These are phyloP conservation scores for Mola mola DNA, from an alignment of 2,113 vertebrate genomes.

Conservation along the genomic window DNA sequence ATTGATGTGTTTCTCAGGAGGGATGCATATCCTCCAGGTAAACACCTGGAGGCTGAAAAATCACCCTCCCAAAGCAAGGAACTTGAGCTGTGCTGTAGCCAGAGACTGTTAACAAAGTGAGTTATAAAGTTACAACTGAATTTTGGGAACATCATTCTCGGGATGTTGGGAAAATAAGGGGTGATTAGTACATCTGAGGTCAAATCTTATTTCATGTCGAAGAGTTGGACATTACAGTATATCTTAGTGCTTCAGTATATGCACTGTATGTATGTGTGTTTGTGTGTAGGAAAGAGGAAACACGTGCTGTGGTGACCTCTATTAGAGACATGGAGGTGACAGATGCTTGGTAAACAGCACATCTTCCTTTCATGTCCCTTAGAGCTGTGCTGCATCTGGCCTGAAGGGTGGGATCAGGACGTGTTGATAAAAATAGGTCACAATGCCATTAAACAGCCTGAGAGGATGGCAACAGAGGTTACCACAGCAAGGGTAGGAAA, in stretches of 20 bases:
- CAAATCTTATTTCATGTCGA: neutral
- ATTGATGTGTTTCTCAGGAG: constrained; percentile 82
- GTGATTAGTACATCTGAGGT: too few relatives aligned
- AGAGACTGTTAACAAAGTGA: constrained; percentile 76
- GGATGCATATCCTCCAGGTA: constrained; percentile 79
- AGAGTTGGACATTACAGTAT: neutral
- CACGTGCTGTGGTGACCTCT: constrained; percentile 62
- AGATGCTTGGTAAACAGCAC: constrained; percentile 61
- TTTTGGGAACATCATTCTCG: too few relatives aligned
- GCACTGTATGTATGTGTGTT: neutral
- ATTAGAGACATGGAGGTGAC: constrained; percentile 56
- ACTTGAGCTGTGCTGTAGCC: constrained; percentile 63
- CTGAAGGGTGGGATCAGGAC: constrained; percentile 57
- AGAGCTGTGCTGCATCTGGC: constrained; percentile 56
- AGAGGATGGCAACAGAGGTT: constrained; percentile 58
- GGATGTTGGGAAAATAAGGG: too few relatives aligned
- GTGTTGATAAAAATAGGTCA: constrained; percentile 74
- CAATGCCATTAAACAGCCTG: constrained; percentile 60
- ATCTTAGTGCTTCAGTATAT: neutral
- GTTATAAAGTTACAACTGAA: too few relatives aligned
- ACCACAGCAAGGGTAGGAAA: constrained; percentile 38
- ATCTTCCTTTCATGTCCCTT: constrained; percentile 52
- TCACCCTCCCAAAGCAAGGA: constrained; percentile 66
- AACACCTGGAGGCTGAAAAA: constrained; percentile 84
- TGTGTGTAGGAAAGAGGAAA: constrained; percentile 1